phyloP scores from a whole-genome alignment of 2,888 invertebrate genomes.

The Ennomos erosarius region DNA sequence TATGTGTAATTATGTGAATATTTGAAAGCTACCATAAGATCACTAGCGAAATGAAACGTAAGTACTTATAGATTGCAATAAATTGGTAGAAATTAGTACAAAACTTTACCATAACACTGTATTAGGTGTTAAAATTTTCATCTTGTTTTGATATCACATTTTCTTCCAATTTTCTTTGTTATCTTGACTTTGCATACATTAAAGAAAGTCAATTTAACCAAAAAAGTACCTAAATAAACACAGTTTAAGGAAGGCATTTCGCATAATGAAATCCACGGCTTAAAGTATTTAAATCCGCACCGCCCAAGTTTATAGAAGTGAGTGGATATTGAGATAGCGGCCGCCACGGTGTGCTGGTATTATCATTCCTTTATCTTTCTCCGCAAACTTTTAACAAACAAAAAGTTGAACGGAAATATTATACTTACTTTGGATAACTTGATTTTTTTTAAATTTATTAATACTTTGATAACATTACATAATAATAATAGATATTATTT shows the following conservation, averaged over 20 bases:
- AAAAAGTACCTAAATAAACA: constrained; percentile 33
- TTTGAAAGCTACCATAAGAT: too few relatives aligned
- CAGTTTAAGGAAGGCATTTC: constrained; percentile 33
- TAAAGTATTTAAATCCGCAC: constrained; percentile 39
- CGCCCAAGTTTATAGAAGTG: constrained; percentile 34
- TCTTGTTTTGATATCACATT: too few relatives aligned
- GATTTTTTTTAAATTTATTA: constrained; percentile 4
- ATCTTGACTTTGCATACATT: not conserved
- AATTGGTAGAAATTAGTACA: too few relatives aligned
- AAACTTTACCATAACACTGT: too few relatives aligned
- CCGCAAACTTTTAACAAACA: constrained; percentile 28
- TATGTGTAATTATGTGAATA: too few relatives aligned
- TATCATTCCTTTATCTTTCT: constrained; percentile 34
- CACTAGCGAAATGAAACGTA: too few relatives aligned
- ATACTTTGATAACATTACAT: not conserved
- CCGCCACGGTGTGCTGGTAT: constrained; percentile 22
- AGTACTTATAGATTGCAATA: too few relatives aligned
- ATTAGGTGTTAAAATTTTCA: too few relatives aligned
- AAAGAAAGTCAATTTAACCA: constrained; percentile 18
- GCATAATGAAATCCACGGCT: constrained; percentile 27
- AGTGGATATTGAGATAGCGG: constrained; percentile 30
- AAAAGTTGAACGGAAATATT: constrained; percentile 15
- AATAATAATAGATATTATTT: too few relatives aligned
- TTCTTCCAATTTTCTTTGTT: not conserved
- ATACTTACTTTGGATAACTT: constrained; percentile 10